Percentiles rank a stretch among this genome's conserved stretches.
These are phyloP conservation scores for Cetoscarus ocellatus DNA, from an alignment of 2,797 vertebrate genomes.

Conservation along the genomic window DNA sequence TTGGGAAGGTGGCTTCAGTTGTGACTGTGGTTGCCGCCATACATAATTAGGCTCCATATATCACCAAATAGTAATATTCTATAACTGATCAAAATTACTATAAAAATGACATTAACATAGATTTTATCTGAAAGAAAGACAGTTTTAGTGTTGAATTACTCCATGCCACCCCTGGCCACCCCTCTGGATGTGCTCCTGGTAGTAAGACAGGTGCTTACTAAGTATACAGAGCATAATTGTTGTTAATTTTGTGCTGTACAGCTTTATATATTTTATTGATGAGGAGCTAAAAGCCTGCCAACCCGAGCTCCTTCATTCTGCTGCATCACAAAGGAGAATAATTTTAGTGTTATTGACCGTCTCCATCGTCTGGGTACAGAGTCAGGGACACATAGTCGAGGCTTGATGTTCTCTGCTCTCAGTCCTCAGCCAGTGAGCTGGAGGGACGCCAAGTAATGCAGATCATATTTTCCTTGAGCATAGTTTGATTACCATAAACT, in stretches of 20 bases:
- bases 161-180: too few species aligned
- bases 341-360: constrained; percentile 78
- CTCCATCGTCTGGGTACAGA: constrained; percentile 62
- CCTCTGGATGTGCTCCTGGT: background rate
- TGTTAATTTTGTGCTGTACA: constrained; percentile 66
- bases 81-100: too few species aligned
- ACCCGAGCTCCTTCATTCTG: constrained; percentile 60
- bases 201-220: constrained; percentile 36
- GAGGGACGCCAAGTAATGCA: constrained; percentile 54
- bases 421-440: constrained; percentile 32
- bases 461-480: constrained; percentile 56
- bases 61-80: too few species aligned
- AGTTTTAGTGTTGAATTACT: too few species aligned
- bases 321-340: constrained; percentile 70
- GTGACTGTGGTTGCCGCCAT: too few species aligned
- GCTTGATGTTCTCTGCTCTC: constrained; percentile 36
- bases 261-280: constrained; percentile 77
- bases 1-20: too few species aligned
- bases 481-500: constrained; percentile 52
- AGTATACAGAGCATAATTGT: constrained; percentile 65
- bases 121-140: too few species aligned
- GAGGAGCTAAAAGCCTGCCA: constrained; percentile 72
- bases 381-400: constrained; percentile 65
- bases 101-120: too few species aligned
- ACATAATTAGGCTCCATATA: too few species aligned